Base-by-base conservation (phyloP, 2,888 invertebrate genomes). In the Epistrophella euchroma region DNA sequence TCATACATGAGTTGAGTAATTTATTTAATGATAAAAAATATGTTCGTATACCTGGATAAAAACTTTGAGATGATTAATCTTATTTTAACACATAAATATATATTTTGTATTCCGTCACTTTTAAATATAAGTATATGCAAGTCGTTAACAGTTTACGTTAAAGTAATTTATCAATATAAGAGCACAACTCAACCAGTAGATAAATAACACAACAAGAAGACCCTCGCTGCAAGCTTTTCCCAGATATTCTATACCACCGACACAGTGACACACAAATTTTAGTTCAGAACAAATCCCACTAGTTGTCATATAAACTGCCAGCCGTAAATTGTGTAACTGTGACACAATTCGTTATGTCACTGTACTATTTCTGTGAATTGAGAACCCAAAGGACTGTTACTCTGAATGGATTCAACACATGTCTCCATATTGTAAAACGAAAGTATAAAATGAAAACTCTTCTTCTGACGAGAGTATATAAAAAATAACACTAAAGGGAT, bases 341-440 rank as follows among this genome's bases (percentile, higher is more conserved):
- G 83, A 79, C 79, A 84, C 79, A 79, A 79, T 84, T 79, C 74
- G 74, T 64, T 71, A 52, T 74, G 70, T 56, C 70, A 74, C 71
- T 80, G 47, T 56, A 45, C 15, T 40, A 55, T 40, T 68, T 40
- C 55, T 64, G 55, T 40, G 68, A 68, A 74, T 80, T 55, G 19
- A 74, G 68, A 52, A 68, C 68, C 56, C 76, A 47, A 58, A 45
- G 64, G 76, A 64, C 64, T 47, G 5, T 50, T 62, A 37, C 47
- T 32, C 68, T 47, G 73, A 78, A 78, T 83, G 83, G 74, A 84
- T 79, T 79, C 83, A 79, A 84, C 79, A 75, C 83, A 62, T 74
- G 64, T 74, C 70, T 56, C 17, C 47, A 62, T 64, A n/a, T 60
- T 56, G 28, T 17, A 32, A 55, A 17, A 25, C 9, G 45, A 71